phyloP scores from a whole-genome alignment of 2,797 vertebrate genomes.

The Halcyon badia region DNA sequence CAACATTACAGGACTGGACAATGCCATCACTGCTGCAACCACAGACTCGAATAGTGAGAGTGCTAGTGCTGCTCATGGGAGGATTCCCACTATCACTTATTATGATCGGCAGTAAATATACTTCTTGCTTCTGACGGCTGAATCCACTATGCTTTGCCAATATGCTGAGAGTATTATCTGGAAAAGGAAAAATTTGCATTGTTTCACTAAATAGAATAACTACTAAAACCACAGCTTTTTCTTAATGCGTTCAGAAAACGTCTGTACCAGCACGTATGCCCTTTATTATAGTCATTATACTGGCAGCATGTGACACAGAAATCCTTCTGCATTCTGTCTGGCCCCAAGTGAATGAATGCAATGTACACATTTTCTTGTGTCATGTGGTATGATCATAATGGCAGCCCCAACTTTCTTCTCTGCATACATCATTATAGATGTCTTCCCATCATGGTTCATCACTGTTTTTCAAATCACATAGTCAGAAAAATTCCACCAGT shows the following conservation, averaged over 20 bases:
- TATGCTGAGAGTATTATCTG: slow-evolving; percentile 97
- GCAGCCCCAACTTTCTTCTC: not conserved
- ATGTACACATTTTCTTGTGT: rapidly evolving
- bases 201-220: not conserved
- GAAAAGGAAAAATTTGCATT: slow-evolving; percentile 47
- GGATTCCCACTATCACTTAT: slow-evolving; percentile 95
- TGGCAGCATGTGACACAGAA: not conserved
- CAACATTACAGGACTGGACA: slow-evolving; percentile 95
- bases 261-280: not conserved
- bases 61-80: slow-evolving; percentile 97
- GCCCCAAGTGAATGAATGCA: not conserved
- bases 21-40: slow-evolving; percentile 93
- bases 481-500: not conserved
- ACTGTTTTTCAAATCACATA: not conserved
- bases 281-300: not conserved
- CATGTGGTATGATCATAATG: not conserved
- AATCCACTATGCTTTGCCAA: slow-evolving; percentile 95
- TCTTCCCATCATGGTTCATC: not conserved
- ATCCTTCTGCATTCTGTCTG: not conserved
- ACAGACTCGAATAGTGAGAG: slow-evolving; percentile 96
- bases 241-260: not conserved
- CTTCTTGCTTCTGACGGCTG: slow-evolving; percentile 95
- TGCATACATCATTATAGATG: not conserved
- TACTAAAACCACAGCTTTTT: not conserved
- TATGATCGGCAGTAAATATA: slow-evolving; percentile 94